Percentiles rank a stretch among this genome's conserved stretches.
Evolutionary conservation across 1,140 invertebrate genomes (phyloP).

Genomic region (Papilio helenus): DNA sequence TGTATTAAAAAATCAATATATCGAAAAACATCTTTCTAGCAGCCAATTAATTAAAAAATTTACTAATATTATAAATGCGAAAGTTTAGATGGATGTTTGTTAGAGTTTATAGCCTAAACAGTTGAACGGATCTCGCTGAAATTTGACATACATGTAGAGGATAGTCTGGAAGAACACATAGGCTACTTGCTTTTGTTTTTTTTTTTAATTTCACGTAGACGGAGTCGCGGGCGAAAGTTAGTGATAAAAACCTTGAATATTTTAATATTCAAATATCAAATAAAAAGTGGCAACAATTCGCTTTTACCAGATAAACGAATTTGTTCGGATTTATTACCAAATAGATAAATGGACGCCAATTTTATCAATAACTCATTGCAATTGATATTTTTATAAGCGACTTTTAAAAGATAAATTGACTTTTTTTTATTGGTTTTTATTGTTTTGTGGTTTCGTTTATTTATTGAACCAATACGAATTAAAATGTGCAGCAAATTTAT

Average conservation of each 20-base stretch:
- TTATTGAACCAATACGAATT: neutral
- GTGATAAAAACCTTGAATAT: neutral
- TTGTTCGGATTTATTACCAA: constrained; percentile 30
- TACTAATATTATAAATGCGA: too few species aligned
- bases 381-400: constrained; percentile 36
- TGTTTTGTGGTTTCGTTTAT: neutral
- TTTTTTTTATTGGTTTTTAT: neutral
- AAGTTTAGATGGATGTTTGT: too few species aligned
- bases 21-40: too few species aligned
- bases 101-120: too few species aligned
- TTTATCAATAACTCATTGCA: constrained; percentile 34
- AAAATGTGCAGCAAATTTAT: neutral
- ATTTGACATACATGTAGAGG: too few species aligned
- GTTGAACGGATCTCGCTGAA: too few species aligned
- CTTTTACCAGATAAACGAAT: constrained; percentile 32
- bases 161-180: too few species aligned
- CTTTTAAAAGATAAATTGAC: constrained; percentile 14
- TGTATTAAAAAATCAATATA: too few species aligned
- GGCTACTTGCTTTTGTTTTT: too few species aligned
- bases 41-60: too few species aligned
- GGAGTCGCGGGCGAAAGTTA: too few species aligned
- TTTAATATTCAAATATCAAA: neutral
- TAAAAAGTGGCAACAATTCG: constrained; percentile 14
- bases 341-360: constrained; percentile 33
- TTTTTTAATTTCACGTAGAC: too few species aligned